Percentiles rank a stretch among this genome's conserved stretches.
Conservation (phyloP, 1,140 invertebrate species). For the Aphidius ervi region DNA sequence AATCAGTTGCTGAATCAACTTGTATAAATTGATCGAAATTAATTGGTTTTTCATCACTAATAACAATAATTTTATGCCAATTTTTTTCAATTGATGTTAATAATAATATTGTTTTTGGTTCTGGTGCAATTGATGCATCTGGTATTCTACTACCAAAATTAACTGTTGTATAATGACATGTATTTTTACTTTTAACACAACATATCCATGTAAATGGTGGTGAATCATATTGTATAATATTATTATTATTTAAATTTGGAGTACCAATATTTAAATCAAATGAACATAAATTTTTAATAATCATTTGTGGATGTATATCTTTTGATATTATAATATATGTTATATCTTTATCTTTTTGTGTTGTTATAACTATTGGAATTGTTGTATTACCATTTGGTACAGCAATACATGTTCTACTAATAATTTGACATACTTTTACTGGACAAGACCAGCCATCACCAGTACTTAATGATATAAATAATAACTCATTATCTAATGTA, state of each 20-base stretch:
- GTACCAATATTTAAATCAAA: slow-evolving; percentile 46
- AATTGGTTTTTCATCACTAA: slow-evolving; percentile 2
- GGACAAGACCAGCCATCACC: slow-evolving; percentile 55
- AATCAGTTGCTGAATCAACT: slow-evolving; percentile 63
- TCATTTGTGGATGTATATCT: slow-evolving; percentile 58
- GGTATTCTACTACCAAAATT: slow-evolving; percentile 41
- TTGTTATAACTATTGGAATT: slow-evolving; percentile 53
- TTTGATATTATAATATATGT: slow-evolving; percentile 57
- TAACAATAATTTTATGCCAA: slow-evolving; percentile 14
- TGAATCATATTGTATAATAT: slow-evolving; percentile 34
- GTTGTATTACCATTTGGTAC: slow-evolving; percentile 37
- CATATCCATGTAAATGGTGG: slow-evolving; percentile 47
- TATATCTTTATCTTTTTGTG: slow-evolving; percentile 56
- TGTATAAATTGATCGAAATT: slow-evolving; percentile 61
- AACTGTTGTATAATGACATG: slow-evolving; percentile 42
- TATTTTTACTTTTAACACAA: slow-evolving; percentile 37
- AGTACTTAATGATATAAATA: slow-evolving; percentile 47
- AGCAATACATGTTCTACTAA: slow-evolving; percentile 47
- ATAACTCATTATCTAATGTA: slow-evolving; percentile 36
- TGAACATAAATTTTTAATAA: slow-evolving; percentile 53
- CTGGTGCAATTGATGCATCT: slow-evolving; percentile 28
- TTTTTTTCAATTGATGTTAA: slow-evolving; percentile 25
- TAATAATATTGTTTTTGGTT: slow-evolving; percentile 25
- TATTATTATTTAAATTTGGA: slow-evolving; percentile 33
- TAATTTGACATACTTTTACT: slow-evolving; percentile 52